These are phyloP conservation scores for Ceuthmochares aereus DNA, from an alignment of 2,113 vertebrate genomes.

Conservation along the genomic window DNA sequence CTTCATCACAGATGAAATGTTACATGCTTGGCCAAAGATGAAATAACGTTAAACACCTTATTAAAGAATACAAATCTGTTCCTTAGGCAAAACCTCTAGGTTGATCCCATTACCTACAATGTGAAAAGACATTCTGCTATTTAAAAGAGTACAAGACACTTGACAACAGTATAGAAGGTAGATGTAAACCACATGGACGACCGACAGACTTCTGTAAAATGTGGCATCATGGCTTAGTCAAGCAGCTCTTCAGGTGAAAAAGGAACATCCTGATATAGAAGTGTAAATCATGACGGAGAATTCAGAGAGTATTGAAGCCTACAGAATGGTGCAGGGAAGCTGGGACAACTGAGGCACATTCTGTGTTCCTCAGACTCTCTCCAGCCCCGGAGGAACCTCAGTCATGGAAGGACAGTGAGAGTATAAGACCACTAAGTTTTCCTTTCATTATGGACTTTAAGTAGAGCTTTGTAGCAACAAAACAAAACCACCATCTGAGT, in stretches of 20 bases:
- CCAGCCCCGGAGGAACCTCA: background rate
- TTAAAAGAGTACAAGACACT: background rate
- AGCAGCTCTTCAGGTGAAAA: background rate
- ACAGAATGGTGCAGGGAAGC: rapidly evolving
- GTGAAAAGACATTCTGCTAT: background rate
- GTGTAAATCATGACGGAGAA: background rate
- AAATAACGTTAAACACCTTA: background rate
- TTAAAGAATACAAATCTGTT: background rate
- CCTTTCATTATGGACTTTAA: background rate
- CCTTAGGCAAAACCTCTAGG: background rate
- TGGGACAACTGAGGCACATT: background rate
- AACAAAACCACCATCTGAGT: background rate
- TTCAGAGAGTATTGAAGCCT: background rate
- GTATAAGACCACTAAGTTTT: background rate
- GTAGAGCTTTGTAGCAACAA: background rate
- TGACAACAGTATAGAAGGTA: background rate
- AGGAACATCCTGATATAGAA: background rate
- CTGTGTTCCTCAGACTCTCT: background rate
- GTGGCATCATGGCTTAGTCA: background rate
- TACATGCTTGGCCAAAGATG: background rate
- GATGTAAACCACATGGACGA: rapidly evolving
- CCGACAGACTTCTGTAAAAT: background rate
- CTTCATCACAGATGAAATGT: background rate
- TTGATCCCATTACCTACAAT: background rate
- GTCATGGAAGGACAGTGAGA: background rate